Conservation (phyloP, 2,888 invertebrate species). For the Elegia similella region DNA sequence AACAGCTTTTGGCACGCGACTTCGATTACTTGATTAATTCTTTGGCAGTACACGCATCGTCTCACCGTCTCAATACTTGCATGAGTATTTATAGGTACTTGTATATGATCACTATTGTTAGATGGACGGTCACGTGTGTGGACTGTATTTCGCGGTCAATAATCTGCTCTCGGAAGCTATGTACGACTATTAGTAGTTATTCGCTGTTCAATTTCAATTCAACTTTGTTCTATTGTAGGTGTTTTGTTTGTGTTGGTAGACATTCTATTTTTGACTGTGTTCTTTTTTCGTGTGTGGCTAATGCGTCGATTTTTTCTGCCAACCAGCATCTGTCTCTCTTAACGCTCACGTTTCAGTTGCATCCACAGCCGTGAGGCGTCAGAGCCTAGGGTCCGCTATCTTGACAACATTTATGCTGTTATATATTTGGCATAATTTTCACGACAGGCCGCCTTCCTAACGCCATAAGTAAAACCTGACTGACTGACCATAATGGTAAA, state of each 20-base stretch:
- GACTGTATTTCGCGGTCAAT: slow-evolving; percentile 10
- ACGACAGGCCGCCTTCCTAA: too few species aligned
- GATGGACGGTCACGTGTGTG: slow-evolving; percentile 7
- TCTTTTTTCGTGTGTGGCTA: too few species aligned
- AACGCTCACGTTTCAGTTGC: too few species aligned
- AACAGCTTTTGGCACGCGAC: slow-evolving; percentile 53
- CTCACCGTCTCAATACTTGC: slow-evolving; percentile 31
- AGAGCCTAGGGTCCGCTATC: too few species aligned
- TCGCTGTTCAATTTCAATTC: slow-evolving; percentile 1
- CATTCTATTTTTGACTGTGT: background rate
- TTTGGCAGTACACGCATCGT: slow-evolving; percentile 40
- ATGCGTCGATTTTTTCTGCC: too few species aligned
- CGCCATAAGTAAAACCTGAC: too few species aligned
- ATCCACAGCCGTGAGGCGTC: too few species aligned
- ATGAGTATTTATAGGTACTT: slow-evolving; percentile 26
- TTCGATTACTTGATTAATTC: slow-evolving; percentile 49
- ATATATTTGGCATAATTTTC: too few species aligned
- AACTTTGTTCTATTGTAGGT: background rate
- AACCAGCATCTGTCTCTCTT: too few species aligned
- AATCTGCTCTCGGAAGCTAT: slow-evolving; percentile 9
- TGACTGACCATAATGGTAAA: too few species aligned
- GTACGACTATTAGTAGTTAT: slow-evolving; percentile 6
- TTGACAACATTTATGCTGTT: too few species aligned
- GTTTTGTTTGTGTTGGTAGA: background rate
- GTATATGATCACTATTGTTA: slow-evolving; percentile 26